Base-by-base conservation (phyloP, 2,797 vertebrate species). In the Channallabes apus region DNA sequence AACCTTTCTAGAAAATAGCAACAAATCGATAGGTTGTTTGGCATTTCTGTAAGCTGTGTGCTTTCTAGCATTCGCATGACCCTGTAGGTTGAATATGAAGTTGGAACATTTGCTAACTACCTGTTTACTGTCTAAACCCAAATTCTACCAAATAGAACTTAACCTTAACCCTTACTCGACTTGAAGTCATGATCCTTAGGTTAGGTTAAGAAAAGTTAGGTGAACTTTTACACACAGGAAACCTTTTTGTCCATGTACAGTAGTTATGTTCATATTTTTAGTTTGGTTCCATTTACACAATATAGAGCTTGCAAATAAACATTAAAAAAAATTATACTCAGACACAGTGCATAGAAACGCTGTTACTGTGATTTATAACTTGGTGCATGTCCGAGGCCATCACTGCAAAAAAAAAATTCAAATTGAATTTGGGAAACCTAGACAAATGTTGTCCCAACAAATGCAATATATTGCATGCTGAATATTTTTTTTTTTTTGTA, bases 351-450 rank as follows among this genome's bases (percentile, higher is more conserved):
- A 11, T 12, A 83, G 56, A 41, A 67, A 73, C 46, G 29, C 35
- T 72, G 41, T 83, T 61, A 62, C 56, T 73, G 56, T 83, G 82
- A 73, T 62, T 83, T 83, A 83, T 83, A 83, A 41, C 82, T 29
- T 73, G 18, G n/a, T 29, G 56, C 62, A 73, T 73, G 68, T 83
- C 61, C 68, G 29, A 61, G 68, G 56, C 54, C 69, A 83, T 83
- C 82, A 73, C 54, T 83, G 24, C 14, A 73, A 73, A 38, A 61
- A 59, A 61, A 79, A 80, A 80, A 83, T 15, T 73, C 56, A 22
- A 73, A 65, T 65, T 68, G 15, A 51, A 73, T 80, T 85, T 85
- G 68, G 68, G 18, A 80, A 64, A 56, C 7, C 78, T 59, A 71
- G 59, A 80, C 59, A 65, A 85, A 76, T 73, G 20, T 64, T 46